Evolutionary conservation across 2,113 vertebrate species (phyloP).

Genomic region (Sigmodon hispidus): DNA sequence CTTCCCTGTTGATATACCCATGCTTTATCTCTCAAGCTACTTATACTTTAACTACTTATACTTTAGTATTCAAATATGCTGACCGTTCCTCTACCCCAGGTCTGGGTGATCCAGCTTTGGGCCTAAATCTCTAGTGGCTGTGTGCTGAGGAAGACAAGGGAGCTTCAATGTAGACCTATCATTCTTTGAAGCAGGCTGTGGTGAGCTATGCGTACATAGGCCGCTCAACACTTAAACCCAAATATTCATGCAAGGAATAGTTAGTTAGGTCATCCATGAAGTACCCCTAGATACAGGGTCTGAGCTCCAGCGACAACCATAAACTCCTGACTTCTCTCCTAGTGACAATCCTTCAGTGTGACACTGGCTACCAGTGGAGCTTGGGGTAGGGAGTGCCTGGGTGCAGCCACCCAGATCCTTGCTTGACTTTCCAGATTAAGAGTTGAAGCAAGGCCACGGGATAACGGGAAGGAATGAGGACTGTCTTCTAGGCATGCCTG

Average conservation of each 20-base stretch:
- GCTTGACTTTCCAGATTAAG: background rate
- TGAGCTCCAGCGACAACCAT: background rate
- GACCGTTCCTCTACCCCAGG: background rate
- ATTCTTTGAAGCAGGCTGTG: too few relatives aligned
- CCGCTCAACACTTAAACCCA: background rate
- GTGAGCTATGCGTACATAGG: too few relatives aligned
- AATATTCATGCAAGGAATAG: fast-evolving
- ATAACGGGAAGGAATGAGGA: background rate
- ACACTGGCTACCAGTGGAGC: background rate
- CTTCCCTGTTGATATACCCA: fast-evolving
- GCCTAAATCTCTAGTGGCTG: background rate
- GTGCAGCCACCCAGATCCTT: background rate
- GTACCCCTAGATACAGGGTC: background rate
- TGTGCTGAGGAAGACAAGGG: fast-evolving
- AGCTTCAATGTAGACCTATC: background rate
- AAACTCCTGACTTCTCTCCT: background rate
- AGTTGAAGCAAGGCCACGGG: too few relatives aligned
- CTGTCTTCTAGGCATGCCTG: background rate
- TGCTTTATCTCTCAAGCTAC: background rate
- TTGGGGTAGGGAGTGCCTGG: background rate
- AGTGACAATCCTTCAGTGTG: background rate
- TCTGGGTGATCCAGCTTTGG: background rate
- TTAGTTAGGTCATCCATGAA: too few relatives aligned
- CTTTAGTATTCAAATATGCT: background rate
- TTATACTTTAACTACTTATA: background rate